Evolutionary conservation across 53 echinoderm and acorn worm genomes (phyloP).

Genomic region (Paelopatides confundens): DNA sequence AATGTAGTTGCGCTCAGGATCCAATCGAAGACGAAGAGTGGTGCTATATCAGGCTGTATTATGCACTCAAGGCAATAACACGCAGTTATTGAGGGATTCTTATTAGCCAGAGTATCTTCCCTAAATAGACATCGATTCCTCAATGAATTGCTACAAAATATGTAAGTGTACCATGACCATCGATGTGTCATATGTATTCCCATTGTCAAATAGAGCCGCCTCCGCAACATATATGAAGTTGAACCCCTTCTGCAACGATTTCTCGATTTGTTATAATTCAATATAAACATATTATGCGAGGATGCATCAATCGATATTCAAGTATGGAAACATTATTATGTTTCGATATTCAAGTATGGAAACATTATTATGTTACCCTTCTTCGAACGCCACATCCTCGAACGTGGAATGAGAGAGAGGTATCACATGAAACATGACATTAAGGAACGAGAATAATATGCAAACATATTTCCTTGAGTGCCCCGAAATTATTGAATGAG

Average conservation of each 20-base stretch:
- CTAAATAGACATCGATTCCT: slow-evolving; percentile 25
- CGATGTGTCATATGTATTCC: slow-evolving; percentile 42
- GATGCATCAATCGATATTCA: neutral
- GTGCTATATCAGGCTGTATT: neutral
- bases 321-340: neutral
- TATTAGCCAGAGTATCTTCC: slow-evolving; percentile 37
- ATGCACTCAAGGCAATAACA: slow-evolving; percentile 22
- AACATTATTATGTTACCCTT: neutral
- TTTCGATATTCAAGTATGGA: neutral
- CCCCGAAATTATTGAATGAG: too few species aligned
- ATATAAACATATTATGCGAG: neutral
- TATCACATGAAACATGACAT: too few species aligned
- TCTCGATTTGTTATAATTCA: neutral
- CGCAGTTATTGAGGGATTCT: neutral
- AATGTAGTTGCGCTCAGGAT: slow-evolving; percentile 32
- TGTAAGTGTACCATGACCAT: slow-evolving; percentile 24
- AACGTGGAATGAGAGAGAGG: too few species aligned
- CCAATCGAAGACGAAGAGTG: neutral
- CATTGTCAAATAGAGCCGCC: neutral
- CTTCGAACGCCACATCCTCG: neutral
- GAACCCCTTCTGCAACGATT: neutral
- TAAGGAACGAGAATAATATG: too few species aligned
- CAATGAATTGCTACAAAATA: slow-evolving; percentile 19
- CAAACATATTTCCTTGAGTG: too few species aligned
- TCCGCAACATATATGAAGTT: neutral